Base-by-base conservation (phyloP, 2,113 vertebrate species). In the Spilogale gracilis region DNA sequence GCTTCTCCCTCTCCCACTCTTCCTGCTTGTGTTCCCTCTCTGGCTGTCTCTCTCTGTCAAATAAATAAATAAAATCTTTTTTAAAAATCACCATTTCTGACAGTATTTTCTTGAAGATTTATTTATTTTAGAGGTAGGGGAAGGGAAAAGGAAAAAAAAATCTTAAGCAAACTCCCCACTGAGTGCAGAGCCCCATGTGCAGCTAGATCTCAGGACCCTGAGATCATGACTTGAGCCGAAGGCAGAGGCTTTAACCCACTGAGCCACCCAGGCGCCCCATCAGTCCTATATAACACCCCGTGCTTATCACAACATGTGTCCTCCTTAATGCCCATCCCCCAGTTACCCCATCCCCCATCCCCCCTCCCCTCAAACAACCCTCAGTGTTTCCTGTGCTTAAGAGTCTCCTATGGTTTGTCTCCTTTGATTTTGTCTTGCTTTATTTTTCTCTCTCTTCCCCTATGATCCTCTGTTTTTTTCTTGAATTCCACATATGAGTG, bases 51-150 rank as follows among this genome's bases (percentile, higher is more conserved):
- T 38, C 38, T 38, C 38, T 38, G 38, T 38, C 38, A 38, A 38
- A 38, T 38, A 38, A 38, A 38, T 38, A 38, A 38, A 38, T 38
- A 38, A 38, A 38, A 38, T 38, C 38, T 38, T 38, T 38, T 38
- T 38, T 2, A 38, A 38, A 38, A 38, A 96, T 79, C 76, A 92
- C 94, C 43, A 89, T 98, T 98, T 98, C 96, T 97, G 76, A 97
- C 97, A 95, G 82, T 67, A 88, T 9, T 91, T 92, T 91, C 60
- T 18, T 69, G 3, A 20, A 38, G 65, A 27, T 63, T 63, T 27
- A 69, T 20, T 38, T 69, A 69, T 69, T 69, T 38, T 38, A 38
- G 67, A 69, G 32, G 67, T 69, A 7, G 32, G 32, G 6, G 30
- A 69, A 32, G 32, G 32, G 16, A 7, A 18, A 8, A 69, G 67